A percentile compares a stretch with the other conserved stretches of the same genome.
phyloP scores from a whole-genome alignment of 2,797 vertebrate genomes.

The Chloroceryle inda region DNA sequence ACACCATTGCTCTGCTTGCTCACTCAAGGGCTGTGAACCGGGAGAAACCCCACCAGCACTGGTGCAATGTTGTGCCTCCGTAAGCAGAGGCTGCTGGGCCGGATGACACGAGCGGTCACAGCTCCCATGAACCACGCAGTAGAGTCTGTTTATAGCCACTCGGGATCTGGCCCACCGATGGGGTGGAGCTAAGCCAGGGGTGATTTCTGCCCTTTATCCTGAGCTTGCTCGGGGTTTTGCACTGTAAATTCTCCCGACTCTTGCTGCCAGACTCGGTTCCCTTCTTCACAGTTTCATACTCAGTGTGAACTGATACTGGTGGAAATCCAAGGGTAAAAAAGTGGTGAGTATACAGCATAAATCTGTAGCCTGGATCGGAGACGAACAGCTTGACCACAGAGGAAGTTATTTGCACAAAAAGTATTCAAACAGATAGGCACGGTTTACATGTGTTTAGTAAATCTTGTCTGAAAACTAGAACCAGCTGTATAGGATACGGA shows the following conservation, averaged over 20 bases:
- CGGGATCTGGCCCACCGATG: conserved; percentile 28
- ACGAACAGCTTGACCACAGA: conserved; percentile 75
- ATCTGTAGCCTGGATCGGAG: conserved; percentile 62
- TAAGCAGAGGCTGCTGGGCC: not conserved
- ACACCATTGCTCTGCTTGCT: conserved; percentile 23
- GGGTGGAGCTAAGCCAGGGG: conserved; percentile 28
- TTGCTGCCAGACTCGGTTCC: conserved; percentile 56
- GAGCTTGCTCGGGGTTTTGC: conserved; percentile 8
- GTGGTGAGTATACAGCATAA: conserved; percentile 12
- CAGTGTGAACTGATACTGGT: conserved; percentile 69
- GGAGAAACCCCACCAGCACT: not conserved
- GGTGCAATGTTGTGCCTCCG: not conserved
- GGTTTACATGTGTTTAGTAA: conserved; percentile 78
- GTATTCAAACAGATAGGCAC: conserved; percentile 75
- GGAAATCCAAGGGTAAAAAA: conserved; percentile 71
- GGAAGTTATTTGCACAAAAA: conserved; percentile 76
- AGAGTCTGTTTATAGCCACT: not conserved
- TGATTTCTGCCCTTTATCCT: conserved; percentile 34
- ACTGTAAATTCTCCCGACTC: conserved; percentile 45
- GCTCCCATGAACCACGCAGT: not conserved
- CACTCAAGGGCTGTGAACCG: not conserved
- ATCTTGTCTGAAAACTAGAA: conserved; percentile 75
- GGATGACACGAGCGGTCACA: not conserved
- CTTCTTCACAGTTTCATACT: conserved; percentile 52
- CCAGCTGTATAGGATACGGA: conserved; percentile 66